These are phyloP conservation scores for Mormyrops boulengeri DNA, from an alignment of 2,797 vertebrate species.

Conservation along the genomic window DNA sequence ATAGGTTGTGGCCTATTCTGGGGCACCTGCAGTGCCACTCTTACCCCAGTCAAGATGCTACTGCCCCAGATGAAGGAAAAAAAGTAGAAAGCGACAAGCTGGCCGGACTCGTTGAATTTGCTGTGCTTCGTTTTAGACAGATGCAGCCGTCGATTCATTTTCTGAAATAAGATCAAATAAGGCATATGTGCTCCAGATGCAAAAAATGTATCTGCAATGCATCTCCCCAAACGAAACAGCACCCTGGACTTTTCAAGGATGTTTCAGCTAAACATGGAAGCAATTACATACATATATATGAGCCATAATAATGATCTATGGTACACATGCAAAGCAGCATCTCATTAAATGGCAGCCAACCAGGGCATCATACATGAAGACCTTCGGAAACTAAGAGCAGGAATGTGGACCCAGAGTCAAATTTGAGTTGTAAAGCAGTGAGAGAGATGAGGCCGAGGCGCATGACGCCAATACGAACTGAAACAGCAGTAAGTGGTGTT, in stretches of 20 bases:
- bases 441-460: neutral
- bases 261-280: neutral
- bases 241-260: neutral
- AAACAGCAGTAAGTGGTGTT: neutral
- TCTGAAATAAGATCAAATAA: slow-evolving; percentile 54
- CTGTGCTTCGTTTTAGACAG: slow-evolving; percentile 80
- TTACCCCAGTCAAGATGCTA: slow-evolving; percentile 74
- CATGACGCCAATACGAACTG: neutral
- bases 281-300: neutral
- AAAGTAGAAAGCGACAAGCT: slow-evolving; percentile 74
- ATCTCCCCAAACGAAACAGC: neutral
- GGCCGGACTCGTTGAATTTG: slow-evolving; percentile 81
- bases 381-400: neutral
- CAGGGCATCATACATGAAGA: neutral
- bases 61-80: slow-evolving; percentile 77
- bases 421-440: slow-evolving; percentile 8
- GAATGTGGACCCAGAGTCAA: neutral
- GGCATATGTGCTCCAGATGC: neutral
- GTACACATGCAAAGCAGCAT: neutral
- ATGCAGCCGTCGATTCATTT: slow-evolving; percentile 73
- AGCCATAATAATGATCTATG: neutral
- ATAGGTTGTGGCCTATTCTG: slow-evolving; percentile 5
- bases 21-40: slow-evolving; percentile 19
- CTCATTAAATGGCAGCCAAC: neutral
- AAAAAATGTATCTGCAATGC: neutral